Conservation (phyloP, 2,888 invertebrate genomes). For the Lordiphosa andalusiaca region DNA sequence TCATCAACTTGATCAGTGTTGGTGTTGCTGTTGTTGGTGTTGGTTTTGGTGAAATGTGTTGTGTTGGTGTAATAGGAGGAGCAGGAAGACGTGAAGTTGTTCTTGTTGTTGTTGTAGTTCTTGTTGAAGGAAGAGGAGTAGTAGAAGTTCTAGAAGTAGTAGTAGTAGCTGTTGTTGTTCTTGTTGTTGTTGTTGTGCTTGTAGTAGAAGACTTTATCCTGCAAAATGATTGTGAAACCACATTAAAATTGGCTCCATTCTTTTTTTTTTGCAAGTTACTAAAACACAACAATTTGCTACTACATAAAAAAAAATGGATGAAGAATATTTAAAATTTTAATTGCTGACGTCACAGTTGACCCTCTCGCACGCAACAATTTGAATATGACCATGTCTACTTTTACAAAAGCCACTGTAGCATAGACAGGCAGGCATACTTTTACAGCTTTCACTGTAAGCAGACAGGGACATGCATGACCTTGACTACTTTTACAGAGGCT, state of each 20-base stretch:
- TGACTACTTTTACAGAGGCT: conserved; percentile 4
- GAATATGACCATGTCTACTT: background rate
- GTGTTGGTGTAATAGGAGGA: conserved; percentile 69
- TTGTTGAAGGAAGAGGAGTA: conserved; percentile 77
- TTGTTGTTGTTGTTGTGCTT: conserved; percentile 75
- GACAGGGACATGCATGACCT: conserved; percentile 3
- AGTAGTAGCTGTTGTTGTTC: conserved; percentile 71
- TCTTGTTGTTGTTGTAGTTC: conserved; percentile 55
- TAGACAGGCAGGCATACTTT: too few species aligned
- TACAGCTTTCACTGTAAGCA: background rate
- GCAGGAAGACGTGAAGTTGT: conserved; percentile 73
- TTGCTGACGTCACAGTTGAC: conserved; percentile 4
- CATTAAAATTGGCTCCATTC: conserved; percentile 76
- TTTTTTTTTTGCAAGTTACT: conserved; percentile 29
- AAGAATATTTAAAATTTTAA: too few species aligned
- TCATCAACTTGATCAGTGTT: conserved; percentile 28
- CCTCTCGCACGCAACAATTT: conserved; percentile 1
- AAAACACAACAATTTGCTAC: conserved; percentile 31
- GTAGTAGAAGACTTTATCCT: conserved; percentile 80
- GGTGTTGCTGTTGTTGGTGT: conserved; percentile 31
- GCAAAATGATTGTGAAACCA: conserved; percentile 80
- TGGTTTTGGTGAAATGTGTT: conserved; percentile 67
- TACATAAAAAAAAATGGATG: conserved; percentile 33
- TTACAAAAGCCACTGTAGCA: conserved; percentile 1
- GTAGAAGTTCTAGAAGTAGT: conserved; percentile 75